These are phyloP conservation scores for Ips typographus DNA, from an alignment of 1,140 invertebrate genomes.

Conservation along the genomic window DNA sequence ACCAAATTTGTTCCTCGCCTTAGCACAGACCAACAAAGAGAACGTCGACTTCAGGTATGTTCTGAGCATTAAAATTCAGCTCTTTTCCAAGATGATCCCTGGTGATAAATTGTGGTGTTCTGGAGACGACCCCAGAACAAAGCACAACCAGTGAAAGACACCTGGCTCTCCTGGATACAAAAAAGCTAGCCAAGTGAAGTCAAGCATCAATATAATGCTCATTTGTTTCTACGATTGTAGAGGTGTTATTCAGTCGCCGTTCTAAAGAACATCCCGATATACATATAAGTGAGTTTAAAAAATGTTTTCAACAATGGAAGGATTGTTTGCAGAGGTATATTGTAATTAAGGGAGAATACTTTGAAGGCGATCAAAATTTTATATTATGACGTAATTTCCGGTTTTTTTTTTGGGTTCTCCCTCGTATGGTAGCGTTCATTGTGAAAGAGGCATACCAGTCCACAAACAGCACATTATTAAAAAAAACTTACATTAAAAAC, in stretches of 20 bases:
- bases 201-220: constrained; percentile 32
- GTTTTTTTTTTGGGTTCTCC: not conserved
- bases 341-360: not conserved
- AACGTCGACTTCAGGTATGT: constrained; percentile 8
- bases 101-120: constrained; percentile 42
- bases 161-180: constrained; percentile 20
- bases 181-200: constrained; percentile 29
- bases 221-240: constrained; percentile 32
- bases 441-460: no score
- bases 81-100: constrained; percentile 32
- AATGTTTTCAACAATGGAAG: not conserved
- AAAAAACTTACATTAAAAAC: no score
- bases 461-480: no score
- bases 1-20: constrained; percentile 25
- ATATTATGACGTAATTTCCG: not conserved
- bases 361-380: not conserved
- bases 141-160: constrained; percentile 37
- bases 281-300: not conserved
- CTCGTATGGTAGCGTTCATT: not conserved
- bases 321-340: not conserved
- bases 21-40: constrained; percentile 12
- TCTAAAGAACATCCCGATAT: not conserved
- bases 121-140: constrained; percentile 40
- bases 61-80: constrained; percentile 14
- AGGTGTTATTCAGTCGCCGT: constrained; percentile 22